phyloP scores from a whole-genome alignment of 2,888 invertebrate genomes.

The Nycteola revayana region DNA sequence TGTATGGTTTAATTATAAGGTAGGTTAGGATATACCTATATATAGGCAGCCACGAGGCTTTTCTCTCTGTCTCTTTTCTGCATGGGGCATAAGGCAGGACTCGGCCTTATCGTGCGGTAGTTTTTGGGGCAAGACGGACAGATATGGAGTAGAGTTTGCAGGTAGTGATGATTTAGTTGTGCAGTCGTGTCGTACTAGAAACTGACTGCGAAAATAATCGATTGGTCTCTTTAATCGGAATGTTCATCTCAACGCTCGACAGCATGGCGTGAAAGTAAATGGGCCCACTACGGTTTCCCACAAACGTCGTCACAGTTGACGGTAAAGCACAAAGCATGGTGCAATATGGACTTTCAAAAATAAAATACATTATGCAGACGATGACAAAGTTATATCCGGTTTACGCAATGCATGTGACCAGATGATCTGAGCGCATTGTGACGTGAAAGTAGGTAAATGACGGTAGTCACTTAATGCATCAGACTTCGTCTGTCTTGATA shows the following conservation, averaged over 20 bases:
- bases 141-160: too few species aligned
- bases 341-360: slow-evolving; percentile 40
- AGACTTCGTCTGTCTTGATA: too few species aligned
- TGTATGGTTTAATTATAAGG: too few species aligned
- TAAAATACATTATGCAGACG: slow-evolving; percentile 17
- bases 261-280: slow-evolving; percentile 28
- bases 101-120: too few species aligned
- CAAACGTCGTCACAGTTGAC: slow-evolving; percentile 29
- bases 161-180: too few species aligned
- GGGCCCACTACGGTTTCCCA: slow-evolving; percentile 17
- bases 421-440: slow-evolving; percentile 43
- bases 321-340: slow-evolving; percentile 26
- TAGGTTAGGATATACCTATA: too few species aligned
- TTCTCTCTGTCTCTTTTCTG: not conserved
- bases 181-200: too few species aligned
- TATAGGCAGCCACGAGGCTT: too few species aligned
- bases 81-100: too few species aligned
- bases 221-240: slow-evolving; percentile 17
- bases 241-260: slow-evolving; percentile 21
- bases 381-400: slow-evolving; percentile 51
- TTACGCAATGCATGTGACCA: slow-evolving; percentile 52
- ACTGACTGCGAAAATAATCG: too few species aligned
- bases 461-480: too few species aligned
- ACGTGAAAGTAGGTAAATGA: slow-evolving; percentile 21
- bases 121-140: too few species aligned